Base-by-base conservation (phyloP, 2,797 vertebrate species). In the Falco peregrinus region DNA sequence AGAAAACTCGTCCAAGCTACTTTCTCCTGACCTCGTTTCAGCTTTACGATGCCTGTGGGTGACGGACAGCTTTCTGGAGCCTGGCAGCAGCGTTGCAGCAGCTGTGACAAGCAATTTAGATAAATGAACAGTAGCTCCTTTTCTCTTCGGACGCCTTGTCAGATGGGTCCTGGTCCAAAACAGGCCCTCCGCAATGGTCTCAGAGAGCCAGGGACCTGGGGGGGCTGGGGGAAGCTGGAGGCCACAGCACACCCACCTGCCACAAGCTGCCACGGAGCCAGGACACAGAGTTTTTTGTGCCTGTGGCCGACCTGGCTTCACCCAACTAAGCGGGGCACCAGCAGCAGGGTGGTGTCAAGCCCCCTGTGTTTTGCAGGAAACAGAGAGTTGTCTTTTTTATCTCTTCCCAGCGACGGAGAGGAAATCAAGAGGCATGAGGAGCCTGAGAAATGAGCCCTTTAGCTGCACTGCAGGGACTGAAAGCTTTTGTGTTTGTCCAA, bases 291-390 rank as follows among this genome's bases (percentile, higher is more conserved):
- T n/a, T 45, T 68, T 68, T 78, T 68, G 73, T 78, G 43, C 43
- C n/a, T 43, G 4, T 0, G 1, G 21, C 24, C 1, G 5, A 17
- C 21, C 28, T 4, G 10, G 16, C 24, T 43, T 59, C 12, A 3
- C 19, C 7, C 0, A 0, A 13, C 21, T 51, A 67, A 39, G 22
- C 0, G 1, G 5, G 29, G 16, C 6, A 67, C 45, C 57, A 53
- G 33, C 33, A 31, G 2, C n/a, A 35, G 69, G 21, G 28, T 0
- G 0, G 2, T 16, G 26, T 11, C 1, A 1, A 79, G 18, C 6
- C 13, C 9, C 1, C 18, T 15, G 37, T 15, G 21, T 39, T 81
- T 61, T 79, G 29, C 16, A 84, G 35, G 15, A 63, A 79, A 77
- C 20, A 15, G 20, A 35, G 25, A 61, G 4, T 8, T 73, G 21